Evolutionary conservation across 1,140 invertebrate genomes (phyloP), one percentile per base, ranked within the genome.

Genomic region (Sminthurides bifidus): DNA sequence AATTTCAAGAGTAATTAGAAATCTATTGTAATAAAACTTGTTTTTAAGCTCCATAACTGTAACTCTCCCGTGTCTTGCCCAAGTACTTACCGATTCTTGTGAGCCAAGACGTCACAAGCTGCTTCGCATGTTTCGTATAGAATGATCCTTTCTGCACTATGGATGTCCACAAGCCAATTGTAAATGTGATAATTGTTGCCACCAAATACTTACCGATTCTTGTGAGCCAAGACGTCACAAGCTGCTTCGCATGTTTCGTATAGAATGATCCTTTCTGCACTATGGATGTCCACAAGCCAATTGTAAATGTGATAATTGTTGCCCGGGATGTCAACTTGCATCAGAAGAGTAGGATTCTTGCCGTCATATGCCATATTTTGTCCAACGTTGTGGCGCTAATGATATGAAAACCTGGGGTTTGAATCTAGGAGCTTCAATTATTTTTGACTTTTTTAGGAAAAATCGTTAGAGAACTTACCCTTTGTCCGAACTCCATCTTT

Each of bases 121-220:
- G 14, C 33, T 10, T 5, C 4, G 30, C 19, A 10, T 8, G 23
- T 3, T 12, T 29, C 10, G 38, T 41, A 53, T 15, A 53, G n/a
- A 3, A 53, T 19, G 4, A 41, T 41, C 19, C 51, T 31, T 41
- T 53, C 51, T 12, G 26, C 51, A 14, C 24, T 8, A 6, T 26
- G 3, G 15, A 8, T 27, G 51, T 53, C 51, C 6, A 27, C 23
- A 6, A 53, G 35, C 51, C 51, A 53, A 40, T 53, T 53, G n/a
- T 14, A 41, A 6, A 53, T 38, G 24, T 15, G 3, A 15, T 12
- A 19, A 24, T 53, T 38, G 23, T 53, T 27, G 15, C 43, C 35
- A n/a, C n/a, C n/a, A n/a, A n/a, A n/a, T n/a, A n/a, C n/a, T n/a
- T n/a, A n/a, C n/a, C n/a, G n/a, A n/a, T 48, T 12, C 23, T 27